Conservation (phyloP, 2,888 invertebrate genomes). For the Rhodophaea formosa region DNA sequence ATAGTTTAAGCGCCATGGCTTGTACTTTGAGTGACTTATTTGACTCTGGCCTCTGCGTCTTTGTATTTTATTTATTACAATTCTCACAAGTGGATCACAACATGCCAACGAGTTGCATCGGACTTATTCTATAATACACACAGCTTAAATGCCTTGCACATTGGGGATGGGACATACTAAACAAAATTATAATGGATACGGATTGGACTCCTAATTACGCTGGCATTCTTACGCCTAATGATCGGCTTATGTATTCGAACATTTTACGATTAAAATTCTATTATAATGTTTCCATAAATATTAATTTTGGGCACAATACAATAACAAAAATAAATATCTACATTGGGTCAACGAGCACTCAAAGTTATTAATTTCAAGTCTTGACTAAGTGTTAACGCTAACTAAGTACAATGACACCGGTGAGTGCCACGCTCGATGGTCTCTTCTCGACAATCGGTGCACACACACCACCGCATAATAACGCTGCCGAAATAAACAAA, state of each 20-base stretch:
- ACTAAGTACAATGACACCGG: constrained; percentile 72
- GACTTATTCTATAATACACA: constrained; percentile 60
- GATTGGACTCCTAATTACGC: constrained; percentile 32
- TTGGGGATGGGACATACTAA: constrained; percentile 43
- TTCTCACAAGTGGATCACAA: constrained; percentile 36
- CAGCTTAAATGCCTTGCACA: constrained; percentile 67
- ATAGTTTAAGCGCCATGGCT: not conserved
- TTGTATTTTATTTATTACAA: constrained; percentile 13
- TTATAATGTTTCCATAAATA: constrained; percentile 63
- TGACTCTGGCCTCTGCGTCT: not conserved
- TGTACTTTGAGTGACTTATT: not conserved
- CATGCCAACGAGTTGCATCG: constrained; percentile 40
- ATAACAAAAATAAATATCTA: constrained; percentile 82
- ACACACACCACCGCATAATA: not conserved
- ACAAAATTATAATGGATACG: constrained; percentile 30
- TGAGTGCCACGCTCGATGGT: constrained; percentile 38
- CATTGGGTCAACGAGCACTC: constrained; percentile 77
- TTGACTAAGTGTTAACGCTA: constrained; percentile 74
- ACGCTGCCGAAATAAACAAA: not conserved
- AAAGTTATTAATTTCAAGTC: constrained; percentile 66
- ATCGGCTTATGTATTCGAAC: constrained; percentile 37
- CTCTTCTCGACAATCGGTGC: constrained; percentile 6
- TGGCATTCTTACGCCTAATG: constrained; percentile 36
- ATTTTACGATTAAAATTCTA: constrained; percentile 53
- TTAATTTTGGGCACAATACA: constrained; percentile 74